phyloP scores from a whole-genome alignment of 2,888 invertebrate genomes.

The Argyresthia albistria region DNA sequence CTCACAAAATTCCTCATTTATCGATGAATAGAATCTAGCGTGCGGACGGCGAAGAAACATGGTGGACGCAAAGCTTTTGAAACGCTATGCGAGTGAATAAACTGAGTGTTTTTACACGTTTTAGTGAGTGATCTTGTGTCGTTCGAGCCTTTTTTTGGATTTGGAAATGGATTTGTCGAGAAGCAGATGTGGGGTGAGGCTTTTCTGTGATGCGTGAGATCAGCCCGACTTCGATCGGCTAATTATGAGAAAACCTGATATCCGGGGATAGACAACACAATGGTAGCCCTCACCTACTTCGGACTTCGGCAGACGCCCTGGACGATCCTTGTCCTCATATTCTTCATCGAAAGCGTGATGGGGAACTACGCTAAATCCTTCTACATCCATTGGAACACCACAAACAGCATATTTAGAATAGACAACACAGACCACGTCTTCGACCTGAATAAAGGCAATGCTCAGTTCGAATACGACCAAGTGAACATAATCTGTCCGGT shows the following conservation, averaged over 20 bases:
- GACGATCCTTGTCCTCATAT: conserved; percentile 72
- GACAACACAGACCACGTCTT: conserved; percentile 98
- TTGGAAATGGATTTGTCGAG: conserved; percentile 58
- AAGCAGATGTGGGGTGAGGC: conserved; percentile 13
- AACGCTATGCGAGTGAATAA: conserved; percentile 47
- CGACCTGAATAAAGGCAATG: conserved; percentile 94
- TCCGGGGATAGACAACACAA: conserved; percentile 32
- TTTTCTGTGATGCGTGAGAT: conserved; percentile 13
- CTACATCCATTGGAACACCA: conserved; percentile 92
- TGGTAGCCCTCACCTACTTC: conserved; percentile 58
- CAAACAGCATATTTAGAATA: conserved; percentile 95
- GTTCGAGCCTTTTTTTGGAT: conserved; percentile 23
- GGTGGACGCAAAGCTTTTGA: conserved; percentile 60
- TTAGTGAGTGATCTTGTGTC: conserved; percentile 19
- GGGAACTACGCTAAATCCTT: conserved; percentile 87
- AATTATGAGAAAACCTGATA: conserved; percentile 25
- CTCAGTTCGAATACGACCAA: conserved; percentile 95
- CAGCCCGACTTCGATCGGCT: conserved; percentile 30
- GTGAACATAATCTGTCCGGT: conserved; percentile 96
- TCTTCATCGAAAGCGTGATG: conserved; percentile 75
- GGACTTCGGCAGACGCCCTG: conserved; percentile 62
- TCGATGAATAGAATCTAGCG: conserved; percentile 69
- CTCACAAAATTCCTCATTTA: conserved; percentile 68
- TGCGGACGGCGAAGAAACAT: conserved; percentile 48
- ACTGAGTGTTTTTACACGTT: conserved; percentile 40